Percentiles rank a stretch among this genome's conserved stretches.
These are phyloP conservation scores for Tenthredo distinguenda DNA, from an alignment of 2,888 invertebrate genomes.

Conservation along the genomic window DNA sequence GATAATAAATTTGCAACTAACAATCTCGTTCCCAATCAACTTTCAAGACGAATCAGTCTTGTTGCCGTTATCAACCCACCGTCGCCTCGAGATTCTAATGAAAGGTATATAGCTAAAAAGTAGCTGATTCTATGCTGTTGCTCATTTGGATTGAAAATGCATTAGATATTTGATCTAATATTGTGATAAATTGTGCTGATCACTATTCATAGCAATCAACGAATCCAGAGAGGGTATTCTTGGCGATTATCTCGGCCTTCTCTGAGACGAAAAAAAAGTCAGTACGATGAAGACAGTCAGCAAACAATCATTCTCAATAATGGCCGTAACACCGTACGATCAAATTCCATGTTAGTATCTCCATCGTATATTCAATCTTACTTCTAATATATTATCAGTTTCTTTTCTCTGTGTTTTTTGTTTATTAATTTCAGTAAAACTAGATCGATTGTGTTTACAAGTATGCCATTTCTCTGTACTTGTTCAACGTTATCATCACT, in stretches of 20 bases:
- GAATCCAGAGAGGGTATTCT: conserved; percentile 86
- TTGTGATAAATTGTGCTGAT: conserved; percentile 64
- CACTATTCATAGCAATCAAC: conserved; percentile 59
- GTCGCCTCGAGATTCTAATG: conserved; percentile 69
- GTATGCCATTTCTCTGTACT: not conserved
- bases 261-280: conserved; percentile 82
- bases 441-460: not conserved
- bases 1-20: conserved; percentile 79
- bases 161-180: not conserved
- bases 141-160: not conserved
- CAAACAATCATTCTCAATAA: conserved; percentile 77
- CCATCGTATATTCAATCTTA: conserved; percentile 16
- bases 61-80: conserved; percentile 71
- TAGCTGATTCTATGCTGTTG: not conserved
- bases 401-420: not conserved
- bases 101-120: conserved; percentile 63
- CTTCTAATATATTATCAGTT: not conserved
- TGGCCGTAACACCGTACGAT: conserved; percentile 73
- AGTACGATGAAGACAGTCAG: conserved; percentile 78
- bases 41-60: conserved; percentile 72
- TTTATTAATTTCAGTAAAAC: not conserved
- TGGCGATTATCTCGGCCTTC: conserved; percentile 89
- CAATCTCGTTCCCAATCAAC: conserved; percentile 73
- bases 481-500: not conserved
- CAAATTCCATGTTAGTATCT: conserved; percentile 70